Evolutionary conservation across 2,113 vertebrate genomes (phyloP).

Genomic region (Leuciscus idus): DNA sequence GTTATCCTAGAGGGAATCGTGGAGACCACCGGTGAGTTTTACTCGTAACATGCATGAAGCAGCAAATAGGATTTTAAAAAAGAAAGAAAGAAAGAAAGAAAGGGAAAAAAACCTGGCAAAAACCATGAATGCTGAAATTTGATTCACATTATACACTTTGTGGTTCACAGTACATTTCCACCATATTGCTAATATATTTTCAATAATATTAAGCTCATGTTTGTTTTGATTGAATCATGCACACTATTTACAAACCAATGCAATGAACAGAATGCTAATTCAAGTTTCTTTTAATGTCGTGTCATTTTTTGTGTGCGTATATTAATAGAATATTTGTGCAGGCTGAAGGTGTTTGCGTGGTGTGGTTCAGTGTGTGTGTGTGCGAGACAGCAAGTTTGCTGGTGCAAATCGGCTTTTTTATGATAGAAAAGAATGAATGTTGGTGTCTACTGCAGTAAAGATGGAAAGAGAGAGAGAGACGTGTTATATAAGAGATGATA

Average conservation of each 20-base stretch:
- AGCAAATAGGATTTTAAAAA: neutral
- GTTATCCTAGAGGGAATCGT: constrained; percentile 92
- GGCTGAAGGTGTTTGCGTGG: neutral
- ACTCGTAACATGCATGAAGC: neutral
- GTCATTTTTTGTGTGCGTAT: neutral
- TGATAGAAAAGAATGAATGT: constrained; percentile 6
- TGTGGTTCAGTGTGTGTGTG: neutral
- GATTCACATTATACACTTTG: neutral
- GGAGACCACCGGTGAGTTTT: constrained; percentile 85
- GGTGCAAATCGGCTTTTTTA: constrained; percentile 6
- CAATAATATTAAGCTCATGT: neutral
- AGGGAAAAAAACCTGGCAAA: neutral
- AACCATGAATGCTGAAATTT: neutral
- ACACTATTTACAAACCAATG: neutral
- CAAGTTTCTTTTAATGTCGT: neutral
- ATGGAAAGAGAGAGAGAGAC: constrained; percentile 19
- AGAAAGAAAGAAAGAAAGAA: too few species aligned
- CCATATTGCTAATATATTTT: neutral
- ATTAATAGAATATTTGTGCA: neutral
- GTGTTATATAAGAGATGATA: constrained; percentile 58
- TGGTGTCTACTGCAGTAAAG: constrained; percentile 18
- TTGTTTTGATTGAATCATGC: neutral
- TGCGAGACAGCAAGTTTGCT: neutral
- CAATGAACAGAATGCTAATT: neutral
- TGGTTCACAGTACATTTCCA: neutral